Evolutionary conservation across 1,140 invertebrate genomes (phyloP), one percentile per base, ranked within the genome.

Genomic region (Limonius californicus): DNA sequence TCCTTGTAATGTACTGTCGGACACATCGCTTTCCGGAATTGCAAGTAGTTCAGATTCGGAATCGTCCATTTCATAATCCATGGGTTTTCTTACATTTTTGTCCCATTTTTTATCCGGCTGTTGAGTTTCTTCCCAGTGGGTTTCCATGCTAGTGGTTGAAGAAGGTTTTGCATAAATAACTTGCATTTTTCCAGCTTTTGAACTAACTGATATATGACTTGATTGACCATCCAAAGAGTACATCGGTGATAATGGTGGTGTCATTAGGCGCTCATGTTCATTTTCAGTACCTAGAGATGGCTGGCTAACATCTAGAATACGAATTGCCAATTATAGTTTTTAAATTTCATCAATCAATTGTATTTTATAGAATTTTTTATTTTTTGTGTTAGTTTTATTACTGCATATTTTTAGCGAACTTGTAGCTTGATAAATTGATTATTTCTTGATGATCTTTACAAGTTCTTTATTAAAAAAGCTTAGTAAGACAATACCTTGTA

Each of bases 21-120:
- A 92, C 74, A 89, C 88, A 72, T 91, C 89, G 76, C 89, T 90
- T 79, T 94, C 92, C 27, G 90, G 90, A 74, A 94, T 93, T 60
- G 88, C 90, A 62, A 92, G 90, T 68, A 94, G 78, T 76, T 93
- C 91, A 19, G 89, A 90, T 78, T 94, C 91, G 6, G 88, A 88
- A 69, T 91, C 91, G 76, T 94, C 90, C 57, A 84, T 86, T 76
- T 92, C 90, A 74, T 85, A 89, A 71, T 68, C 66, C 18, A 30
- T 64, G 21, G 54, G 65, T 57, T 66, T 70, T 39, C 57, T 61
- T 1, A 27, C 15, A 4, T 60, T 77, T 71, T 66, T 77, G 15
- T 71, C 66, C 43, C 62, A 62, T 72, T 67, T 78, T 68, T 68
- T 79, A 72, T 66, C 76, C 62, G 72, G 66, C 79, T 78, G 63